A percentile compares a stretch with the other conserved stretches of the same genome.
Evolutionary conservation across 2,888 invertebrate species (phyloP).

Genomic region (Acleris cristana): DNA sequence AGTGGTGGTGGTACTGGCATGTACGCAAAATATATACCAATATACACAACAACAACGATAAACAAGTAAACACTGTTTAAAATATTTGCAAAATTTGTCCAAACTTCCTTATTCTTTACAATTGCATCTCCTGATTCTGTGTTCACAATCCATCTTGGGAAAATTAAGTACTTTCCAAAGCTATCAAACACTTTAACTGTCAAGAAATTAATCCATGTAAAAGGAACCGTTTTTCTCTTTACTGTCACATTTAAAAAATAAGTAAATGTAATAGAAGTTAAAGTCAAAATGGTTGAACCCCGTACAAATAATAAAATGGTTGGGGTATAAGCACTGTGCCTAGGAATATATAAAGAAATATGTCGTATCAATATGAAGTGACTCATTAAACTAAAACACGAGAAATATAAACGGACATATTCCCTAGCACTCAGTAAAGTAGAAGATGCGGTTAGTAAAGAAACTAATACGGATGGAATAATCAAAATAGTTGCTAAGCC

Average conservation of each 20-base stretch:
- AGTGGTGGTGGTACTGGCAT: constrained; percentile 46
- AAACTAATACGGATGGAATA: constrained; percentile 1
- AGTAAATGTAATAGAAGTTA: constrained; percentile 46
- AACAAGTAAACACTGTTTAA: constrained; percentile 45
- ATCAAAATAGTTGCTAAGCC: constrained; percentile 11
- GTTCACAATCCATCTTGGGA: constrained; percentile 46
- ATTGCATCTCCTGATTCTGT: constrained; percentile 22
- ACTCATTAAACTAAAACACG: constrained; percentile 50
- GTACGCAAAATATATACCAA: constrained; percentile 46
- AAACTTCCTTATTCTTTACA: constrained; percentile 41
- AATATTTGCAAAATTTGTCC: constrained; percentile 52
- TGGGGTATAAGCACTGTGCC: constrained; percentile 48
- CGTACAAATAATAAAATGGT: constrained; percentile 52
- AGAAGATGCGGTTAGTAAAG: constrained; percentile 2
- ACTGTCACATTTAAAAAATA: constrained; percentile 43
- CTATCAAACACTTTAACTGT: constrained; percentile 46
- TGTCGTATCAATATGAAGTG: constrained; percentile 48
- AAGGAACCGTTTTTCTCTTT: constrained; percentile 41
- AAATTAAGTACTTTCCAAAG: constrained; percentile 44
- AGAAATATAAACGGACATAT: constrained; percentile 45
- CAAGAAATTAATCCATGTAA: constrained; percentile 45
- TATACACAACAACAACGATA: constrained; percentile 45
- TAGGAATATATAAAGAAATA: constrained; percentile 48
- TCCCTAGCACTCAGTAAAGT: neutral
- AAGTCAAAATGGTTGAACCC: constrained; percentile 50